Evolutionary conservation across 2,888 invertebrate species (phyloP), one percentile per base, ranked within the genome.

Genomic region (Eudasyphora cyanicolor): DNA sequence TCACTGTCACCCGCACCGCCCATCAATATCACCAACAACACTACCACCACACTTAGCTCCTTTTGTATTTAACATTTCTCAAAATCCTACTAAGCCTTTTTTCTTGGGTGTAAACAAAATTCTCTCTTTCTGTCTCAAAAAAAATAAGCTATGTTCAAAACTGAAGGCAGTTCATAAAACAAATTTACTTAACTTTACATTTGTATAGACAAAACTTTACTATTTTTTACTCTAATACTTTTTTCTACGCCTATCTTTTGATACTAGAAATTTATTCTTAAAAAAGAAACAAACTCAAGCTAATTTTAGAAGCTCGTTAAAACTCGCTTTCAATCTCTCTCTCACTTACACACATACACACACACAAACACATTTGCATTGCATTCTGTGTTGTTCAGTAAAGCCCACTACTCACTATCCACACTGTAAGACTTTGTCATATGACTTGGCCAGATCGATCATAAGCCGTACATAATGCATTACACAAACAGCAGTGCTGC

Each of bases 261-360:
- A 78, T 49, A 75, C 27, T 74, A 62, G 38, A 73, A 60, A 51
- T n/a, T 71, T 76, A 73, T 75, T 32, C 51, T 79, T 69, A 77
- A 82, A 67, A 29, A 76, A 76, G 10, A 62, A 80, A 85, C 75
- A 79, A 85, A 70, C 84, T 82, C 35, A 82, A 85, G 81, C 77
- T 51, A 35, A 82, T 82, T 81, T 79, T 73, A 32, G 85, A 86
- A 86, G 87, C 89, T 89, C 88, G 86, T 87, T 76, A 84, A 86
- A 38, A 29, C 60, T 42, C 54, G 19, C 35, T 21, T 38, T 14
- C n/a, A 5, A 4, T 71, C n/a, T 71, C n/a, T 49, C 42, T 76
- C 54, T 45, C 35, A 7, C 35, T 35, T n/a, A n/a, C n/a, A n/a
- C 21, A 51, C 51, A 51, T 10, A 51, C 51, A n/a, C 51, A 21